Conservation (phyloP, 35 echinoderm and acorn worm genomes). For the Apostichopus japonicus region DNA sequence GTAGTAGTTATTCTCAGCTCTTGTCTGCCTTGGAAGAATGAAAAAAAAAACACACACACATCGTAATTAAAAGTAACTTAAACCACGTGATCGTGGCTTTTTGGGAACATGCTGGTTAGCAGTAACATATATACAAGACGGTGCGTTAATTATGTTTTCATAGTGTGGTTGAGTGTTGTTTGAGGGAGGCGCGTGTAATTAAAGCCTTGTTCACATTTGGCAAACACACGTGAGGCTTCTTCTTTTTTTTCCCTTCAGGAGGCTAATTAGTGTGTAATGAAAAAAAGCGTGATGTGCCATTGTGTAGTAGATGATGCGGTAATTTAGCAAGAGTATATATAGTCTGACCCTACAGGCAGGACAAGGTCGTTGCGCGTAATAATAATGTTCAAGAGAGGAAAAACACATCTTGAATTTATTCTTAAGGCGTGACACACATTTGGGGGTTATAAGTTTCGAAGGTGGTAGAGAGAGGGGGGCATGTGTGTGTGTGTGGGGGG, state of each 20-base stretch:
- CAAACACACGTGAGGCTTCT: slow-evolving; percentile 4
- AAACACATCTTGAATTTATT: no score
- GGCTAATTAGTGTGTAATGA: slow-evolving; percentile 4
- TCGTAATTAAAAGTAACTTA: slow-evolving; percentile 41
- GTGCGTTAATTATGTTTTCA: slow-evolving; percentile 34
- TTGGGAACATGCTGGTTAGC: slow-evolving; percentile 23
- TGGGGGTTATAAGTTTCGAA: no score
- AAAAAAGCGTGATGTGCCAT: background rate
- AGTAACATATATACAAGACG: background rate
- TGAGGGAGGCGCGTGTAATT: slow-evolving; percentile 34
- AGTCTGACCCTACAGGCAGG: background rate
- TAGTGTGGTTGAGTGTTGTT: slow-evolving; percentile 10
- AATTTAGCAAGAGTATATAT: background rate
- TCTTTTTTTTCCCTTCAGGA: background rate
- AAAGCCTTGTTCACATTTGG: slow-evolving; percentile 43
- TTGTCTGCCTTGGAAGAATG: no score
- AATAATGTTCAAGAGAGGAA: no score
- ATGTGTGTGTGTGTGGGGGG: no score
- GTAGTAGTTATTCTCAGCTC: slow-evolving; percentile 15
- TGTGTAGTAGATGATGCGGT: background rate
- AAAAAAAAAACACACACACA: no score
- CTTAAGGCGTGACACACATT: no score
- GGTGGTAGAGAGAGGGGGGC: no score
- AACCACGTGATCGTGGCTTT: slow-evolving; percentile 20
- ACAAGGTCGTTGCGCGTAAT: background rate